A percentile compares a stretch with the other conserved stretches of the same genome.
phyloP scores from a whole-genome alignment of 2,113 vertebrate species.

The Syrmaticus mikado region DNA sequence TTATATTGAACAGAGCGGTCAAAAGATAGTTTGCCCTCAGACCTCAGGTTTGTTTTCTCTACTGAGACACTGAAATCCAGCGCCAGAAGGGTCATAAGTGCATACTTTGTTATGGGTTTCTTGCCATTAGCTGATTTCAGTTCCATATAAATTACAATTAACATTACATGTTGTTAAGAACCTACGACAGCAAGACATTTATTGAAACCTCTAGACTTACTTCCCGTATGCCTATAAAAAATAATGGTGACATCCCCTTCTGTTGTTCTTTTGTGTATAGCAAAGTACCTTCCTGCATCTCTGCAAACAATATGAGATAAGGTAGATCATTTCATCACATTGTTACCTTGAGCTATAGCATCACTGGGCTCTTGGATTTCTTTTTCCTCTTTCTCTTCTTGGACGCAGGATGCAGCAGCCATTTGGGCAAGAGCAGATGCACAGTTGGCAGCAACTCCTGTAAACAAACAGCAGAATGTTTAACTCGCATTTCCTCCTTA shows the following conservation, averaged over 20 bases:
- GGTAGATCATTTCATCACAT: background rate
- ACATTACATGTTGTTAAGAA: background rate
- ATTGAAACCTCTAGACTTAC: background rate
- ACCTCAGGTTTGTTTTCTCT: background rate
- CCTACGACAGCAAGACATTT: background rate
- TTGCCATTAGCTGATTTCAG: background rate
- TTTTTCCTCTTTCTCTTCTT: constrained; percentile 93
- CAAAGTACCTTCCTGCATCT: background rate
- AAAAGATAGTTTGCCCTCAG: background rate
- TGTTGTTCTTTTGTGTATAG: background rate
- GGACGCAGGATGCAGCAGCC: constrained; percentile 97
- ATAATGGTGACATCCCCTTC: background rate
- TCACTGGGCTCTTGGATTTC: constrained; percentile 86
- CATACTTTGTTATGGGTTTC: background rate
- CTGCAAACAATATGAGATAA: background rate
- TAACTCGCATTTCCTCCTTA: background rate
- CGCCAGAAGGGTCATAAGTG: background rate
- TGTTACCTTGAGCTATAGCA: constrained; percentile 91
- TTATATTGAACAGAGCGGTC: background rate
- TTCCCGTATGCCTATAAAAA: background rate
- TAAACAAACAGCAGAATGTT: background rate
- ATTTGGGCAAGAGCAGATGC: constrained; percentile 97
- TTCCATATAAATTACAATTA: background rate
- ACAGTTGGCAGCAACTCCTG: constrained; percentile 96
- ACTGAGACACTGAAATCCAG: background rate